Evolutionary conservation across 2,888 invertebrate genomes (phyloP), one percentile per base, ranked within the genome.

Genomic region (Cephus rjabovi): DNA sequence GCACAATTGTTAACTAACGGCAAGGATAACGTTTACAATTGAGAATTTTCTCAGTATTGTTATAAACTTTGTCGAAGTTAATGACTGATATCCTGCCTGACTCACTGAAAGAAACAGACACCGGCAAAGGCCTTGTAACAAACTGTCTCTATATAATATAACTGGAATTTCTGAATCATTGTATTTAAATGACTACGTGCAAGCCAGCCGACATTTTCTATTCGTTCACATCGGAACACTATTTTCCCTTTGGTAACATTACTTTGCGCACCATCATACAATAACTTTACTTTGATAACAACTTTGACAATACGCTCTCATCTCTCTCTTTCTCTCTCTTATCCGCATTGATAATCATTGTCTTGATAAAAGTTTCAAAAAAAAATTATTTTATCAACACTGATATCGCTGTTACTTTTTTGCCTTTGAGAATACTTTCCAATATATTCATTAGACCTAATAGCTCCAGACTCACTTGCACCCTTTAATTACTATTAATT

Each of bases 21-120:
- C 78, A 69, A 81, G 79, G 77, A 77, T 79, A 77, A 79, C 77
- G 77, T 69, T 81, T 78, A 82, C 79, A 76, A 82, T 84, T 80
- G 79, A 81, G 84, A 84, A 87, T 87, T 87, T 90, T 90, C 89
- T 87, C 90, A 90, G 89, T 87, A 90, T 90, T 90, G 90, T 90
- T 87, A 83, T 86, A 85, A 89, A 89, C 84, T 86, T 86, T 81
- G 84, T 81, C 84, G 83, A 83, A 86, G 85, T 86, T 90, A 90
- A 90, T 89, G 83, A 87, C 86, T 87, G 87, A 90, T 90, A 90
- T 90, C 90, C 90, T 87, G 88, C 78, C 81, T 86, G 88, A 89
- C 86, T 87, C 56, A 56, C 23, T 23, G 56, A 15, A 56, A 56
- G 56, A 56, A 56, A 23, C 23, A 56, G 56, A 56, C 56, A 9